A percentile compares a stretch with the other conserved stretches of the same genome.
Evolutionary conservation across 1,140 invertebrate genomes (phyloP).

Genomic region (Drosophila kepulauana): DNA sequence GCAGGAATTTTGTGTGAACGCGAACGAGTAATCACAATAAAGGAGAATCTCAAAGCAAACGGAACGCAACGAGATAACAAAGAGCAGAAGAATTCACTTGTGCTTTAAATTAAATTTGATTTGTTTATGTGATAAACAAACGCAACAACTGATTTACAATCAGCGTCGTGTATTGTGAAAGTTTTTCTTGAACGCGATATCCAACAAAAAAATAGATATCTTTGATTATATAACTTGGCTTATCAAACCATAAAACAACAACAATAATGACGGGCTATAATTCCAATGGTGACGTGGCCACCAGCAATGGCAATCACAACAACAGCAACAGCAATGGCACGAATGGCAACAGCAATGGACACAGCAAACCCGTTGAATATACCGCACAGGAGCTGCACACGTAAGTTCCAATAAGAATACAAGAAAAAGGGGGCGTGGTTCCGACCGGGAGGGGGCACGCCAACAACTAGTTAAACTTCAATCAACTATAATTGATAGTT

Average conservation of each 20-base stretch:
- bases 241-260: conserved; percentile 10
- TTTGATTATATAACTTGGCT: conserved; percentile 29
- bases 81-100: conserved; percentile 37
- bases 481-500: conserved; percentile 35
- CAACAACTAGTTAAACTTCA: conserved; percentile 52
- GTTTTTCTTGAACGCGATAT: conserved; percentile 23
- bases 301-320: conserved; percentile 57
- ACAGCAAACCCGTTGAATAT: conserved; percentile 40
- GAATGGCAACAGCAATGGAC: conserved; percentile 42
- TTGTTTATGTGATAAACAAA: conserved; percentile 33
- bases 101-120: conserved; percentile 55
- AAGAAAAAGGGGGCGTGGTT: background rate
- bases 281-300: conserved; percentile 59
- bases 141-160: conserved; percentile 14
- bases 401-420: conserved; percentile 47
- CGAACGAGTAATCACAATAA: conserved; percentile 41
- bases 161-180: conserved; percentile 23
- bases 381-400: conserved; percentile 64
- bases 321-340: conserved; percentile 35
- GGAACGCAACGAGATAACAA: conserved; percentile 61
- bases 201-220: background rate
- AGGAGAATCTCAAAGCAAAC: conserved; percentile 6
- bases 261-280: conserved; percentile 66
- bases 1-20: conserved; percentile 24
- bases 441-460: conserved; percentile 24